These are phyloP conservation scores for Rana temporaria DNA, from an alignment of 2,113 vertebrate genomes.

Conservation along the genomic window DNA sequence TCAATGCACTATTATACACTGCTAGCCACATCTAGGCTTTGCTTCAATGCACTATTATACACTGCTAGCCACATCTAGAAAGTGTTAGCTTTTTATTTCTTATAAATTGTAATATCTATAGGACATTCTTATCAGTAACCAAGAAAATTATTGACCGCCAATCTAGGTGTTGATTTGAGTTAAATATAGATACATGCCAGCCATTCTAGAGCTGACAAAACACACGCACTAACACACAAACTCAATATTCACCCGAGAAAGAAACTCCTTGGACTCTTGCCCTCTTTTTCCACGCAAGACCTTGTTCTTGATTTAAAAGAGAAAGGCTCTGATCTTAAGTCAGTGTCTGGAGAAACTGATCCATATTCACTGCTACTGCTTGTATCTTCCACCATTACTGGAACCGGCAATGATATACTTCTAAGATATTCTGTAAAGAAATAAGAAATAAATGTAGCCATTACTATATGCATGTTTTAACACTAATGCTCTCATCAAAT, in stretches of 20 bases:
- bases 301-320: slow-evolving; percentile 91
- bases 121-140: too few species aligned
- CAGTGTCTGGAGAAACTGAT: slow-evolving; percentile 95
- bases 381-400: slow-evolving; percentile 93
- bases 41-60: too few species aligned
- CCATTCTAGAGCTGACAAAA: too few species aligned
- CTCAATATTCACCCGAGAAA: slow-evolving; percentile 84
- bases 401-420: slow-evolving; percentile 94
- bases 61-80: too few species aligned
- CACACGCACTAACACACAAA: background rate
- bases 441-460: slow-evolving; percentile 58
- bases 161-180: too few species aligned
- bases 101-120: too few species aligned
- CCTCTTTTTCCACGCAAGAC: slow-evolving; percentile 92
- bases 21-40: too few species aligned
- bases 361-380: slow-evolving; percentile 98
- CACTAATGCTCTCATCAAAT: too few species aligned
- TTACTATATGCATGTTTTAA: slow-evolving; percentile 77
- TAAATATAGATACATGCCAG: too few species aligned
- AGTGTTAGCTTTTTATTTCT: too few species aligned
- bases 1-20: too few species aligned
- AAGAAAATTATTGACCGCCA: too few species aligned
- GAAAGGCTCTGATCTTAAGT: slow-evolving; percentile 92
- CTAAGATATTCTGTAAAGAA: slow-evolving; percentile 85
- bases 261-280: slow-evolving; percentile 84